Percentiles rank a stretch among this genome's conserved stretches.
These are phyloP conservation scores for Mustela nigripes DNA, from an alignment of 2,113 vertebrate genomes.

Conservation along the genomic window DNA sequence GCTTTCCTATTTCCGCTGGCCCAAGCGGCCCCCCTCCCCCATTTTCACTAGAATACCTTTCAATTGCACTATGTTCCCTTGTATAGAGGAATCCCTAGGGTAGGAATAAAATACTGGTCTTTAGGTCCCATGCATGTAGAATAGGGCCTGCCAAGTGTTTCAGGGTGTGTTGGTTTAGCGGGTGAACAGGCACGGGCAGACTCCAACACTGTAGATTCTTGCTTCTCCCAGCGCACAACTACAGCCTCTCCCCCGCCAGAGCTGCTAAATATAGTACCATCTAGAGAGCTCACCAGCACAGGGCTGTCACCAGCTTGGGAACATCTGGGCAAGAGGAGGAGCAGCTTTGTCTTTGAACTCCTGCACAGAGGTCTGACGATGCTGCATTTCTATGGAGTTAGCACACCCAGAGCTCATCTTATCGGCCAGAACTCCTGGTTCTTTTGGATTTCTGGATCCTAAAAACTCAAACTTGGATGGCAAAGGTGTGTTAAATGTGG, in stretches of 20 bases:
- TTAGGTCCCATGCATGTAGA: too few species aligned
- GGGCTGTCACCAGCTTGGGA: slow-evolving; percentile 5
- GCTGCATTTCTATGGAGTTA: background rate
- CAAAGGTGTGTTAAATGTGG: background rate
- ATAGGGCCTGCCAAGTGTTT: background rate
- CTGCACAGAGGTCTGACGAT: accelerated
- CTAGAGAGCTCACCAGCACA: background rate
- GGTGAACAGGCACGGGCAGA: background rate
- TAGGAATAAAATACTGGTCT: background rate
- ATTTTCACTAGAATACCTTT: background rate
- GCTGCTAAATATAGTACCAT: slow-evolving; percentile 14
- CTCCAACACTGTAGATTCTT: background rate
- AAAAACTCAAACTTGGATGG: background rate
- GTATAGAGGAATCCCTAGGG: background rate
- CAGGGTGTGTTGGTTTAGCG: background rate
- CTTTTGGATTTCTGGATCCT: background rate
- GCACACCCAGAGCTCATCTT: background rate
- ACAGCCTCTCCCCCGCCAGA: background rate
- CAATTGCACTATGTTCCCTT: background rate
- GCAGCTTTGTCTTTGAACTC: background rate
- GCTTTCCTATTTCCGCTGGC: background rate
- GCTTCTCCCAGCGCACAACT: background rate
- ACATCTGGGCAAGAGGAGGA: background rate
- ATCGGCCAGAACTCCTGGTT: background rate
- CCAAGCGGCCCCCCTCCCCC: accelerated